Percentiles rank a stretch among this genome's conserved stretches.
Conservation (phyloP, 2,113 vertebrate species). For the Climacteris rufus region DNA sequence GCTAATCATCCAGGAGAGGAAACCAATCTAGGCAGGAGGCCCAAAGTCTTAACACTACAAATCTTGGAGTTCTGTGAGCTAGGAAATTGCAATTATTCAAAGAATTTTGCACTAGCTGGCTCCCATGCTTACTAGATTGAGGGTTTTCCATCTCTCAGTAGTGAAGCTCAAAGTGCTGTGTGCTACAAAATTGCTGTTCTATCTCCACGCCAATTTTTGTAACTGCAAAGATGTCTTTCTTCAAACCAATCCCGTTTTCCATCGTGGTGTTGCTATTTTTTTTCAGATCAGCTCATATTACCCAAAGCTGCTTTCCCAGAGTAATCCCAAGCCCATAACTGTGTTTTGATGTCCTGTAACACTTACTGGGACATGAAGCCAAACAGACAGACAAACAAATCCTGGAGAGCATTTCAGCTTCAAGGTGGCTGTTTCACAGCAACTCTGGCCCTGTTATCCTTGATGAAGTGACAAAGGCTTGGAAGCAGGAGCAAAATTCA, state of each 20-base stretch:
- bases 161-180: neutral
- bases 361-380: neutral
- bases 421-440: neutral
- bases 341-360: constrained; percentile 2
- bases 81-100: neutral
- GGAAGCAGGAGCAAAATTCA: neutral
- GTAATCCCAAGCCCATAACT: constrained; percentile 18
- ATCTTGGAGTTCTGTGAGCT: neutral
- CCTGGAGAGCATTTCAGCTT: neutral
- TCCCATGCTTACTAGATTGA: neutral
- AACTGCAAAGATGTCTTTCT: neutral
- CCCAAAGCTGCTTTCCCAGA: neutral
- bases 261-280: neutral
- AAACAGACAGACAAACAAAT: constrained; percentile 19
- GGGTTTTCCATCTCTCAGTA: neutral
- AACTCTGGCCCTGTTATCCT: neutral
- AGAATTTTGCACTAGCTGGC: neutral
- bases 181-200: neutral
- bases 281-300: constrained; percentile 24
- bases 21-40: neutral
- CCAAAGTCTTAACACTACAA: neutral
- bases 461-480: neutral
- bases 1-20: neutral
- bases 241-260: constrained; percentile 1
- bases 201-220: neutral